Conservation (phyloP, 1,140 invertebrate species). For the Dendrolimus punctatus region DNA sequence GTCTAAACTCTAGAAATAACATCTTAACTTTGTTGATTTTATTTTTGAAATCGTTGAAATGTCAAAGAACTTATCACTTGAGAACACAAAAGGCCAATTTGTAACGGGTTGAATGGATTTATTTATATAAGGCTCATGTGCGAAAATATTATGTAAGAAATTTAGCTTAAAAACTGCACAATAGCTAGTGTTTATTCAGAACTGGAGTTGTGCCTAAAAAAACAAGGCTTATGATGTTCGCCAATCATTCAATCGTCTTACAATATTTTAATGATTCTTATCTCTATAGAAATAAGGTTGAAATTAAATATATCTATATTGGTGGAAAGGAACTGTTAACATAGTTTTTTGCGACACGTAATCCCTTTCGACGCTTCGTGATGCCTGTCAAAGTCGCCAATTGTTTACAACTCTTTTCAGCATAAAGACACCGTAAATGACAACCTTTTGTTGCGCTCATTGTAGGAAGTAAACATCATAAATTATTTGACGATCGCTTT, state of each 20-base stretch:
- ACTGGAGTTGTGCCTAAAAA: slow-evolving; percentile 41
- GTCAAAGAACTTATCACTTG: slow-evolving; percentile 18
- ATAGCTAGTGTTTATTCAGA: slow-evolving; percentile 43
- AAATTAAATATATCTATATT: not conserved
- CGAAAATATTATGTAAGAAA: slow-evolving; percentile 28
- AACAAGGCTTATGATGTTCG: slow-evolving; percentile 23
- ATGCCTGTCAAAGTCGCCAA: slow-evolving; percentile 62
- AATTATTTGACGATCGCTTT: slow-evolving; percentile 46
- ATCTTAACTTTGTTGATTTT: not conserved
- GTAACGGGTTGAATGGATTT: slow-evolving; percentile 28
- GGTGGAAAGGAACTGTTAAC: not conserved
- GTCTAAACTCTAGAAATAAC: not conserved
- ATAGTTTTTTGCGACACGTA: slow-evolving; percentile 18
- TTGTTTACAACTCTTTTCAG: slow-evolving; percentile 54
- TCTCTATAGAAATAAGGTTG: slow-evolving; percentile 3
- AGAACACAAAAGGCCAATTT: slow-evolving; percentile 25
- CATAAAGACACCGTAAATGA: slow-evolving; percentile 59
- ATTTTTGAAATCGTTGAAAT: slow-evolving; percentile 2
- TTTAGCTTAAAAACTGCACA: slow-evolving; percentile 23
- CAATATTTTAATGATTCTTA: not conserved
- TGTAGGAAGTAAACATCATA: slow-evolving; percentile 56
- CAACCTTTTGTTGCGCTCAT: slow-evolving; percentile 47
- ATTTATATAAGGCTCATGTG: slow-evolving; percentile 33
- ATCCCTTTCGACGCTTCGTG: slow-evolving; percentile 60
- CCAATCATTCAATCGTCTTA: too few species aligned